phyloP scores from a whole-genome alignment of 1,140 invertebrate species.

The Hestina assimilis region DNA sequence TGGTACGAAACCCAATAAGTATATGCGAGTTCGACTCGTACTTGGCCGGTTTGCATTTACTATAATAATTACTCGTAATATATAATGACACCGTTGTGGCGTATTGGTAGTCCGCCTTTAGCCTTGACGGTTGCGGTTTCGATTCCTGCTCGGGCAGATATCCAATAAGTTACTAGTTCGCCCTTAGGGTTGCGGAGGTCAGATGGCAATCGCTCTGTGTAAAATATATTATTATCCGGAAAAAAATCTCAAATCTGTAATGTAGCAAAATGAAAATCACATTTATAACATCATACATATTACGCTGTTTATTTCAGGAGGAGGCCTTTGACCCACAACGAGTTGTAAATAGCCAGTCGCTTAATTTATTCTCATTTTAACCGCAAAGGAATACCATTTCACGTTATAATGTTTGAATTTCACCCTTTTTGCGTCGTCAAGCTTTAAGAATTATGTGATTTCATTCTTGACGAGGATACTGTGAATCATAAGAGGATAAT shows the following conservation, averaged over 20 bases:
- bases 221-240: too few relatives aligned
- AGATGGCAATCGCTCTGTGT: too few relatives aligned
- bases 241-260: background rate
- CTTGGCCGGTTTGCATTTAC: too few relatives aligned
- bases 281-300: background rate
- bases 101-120: too few relatives aligned
- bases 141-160: too few relatives aligned
- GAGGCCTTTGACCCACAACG: slow-evolving; percentile 13
- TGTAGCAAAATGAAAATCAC: background rate
- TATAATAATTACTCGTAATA: too few relatives aligned
- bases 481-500: slow-evolving; percentile 33
- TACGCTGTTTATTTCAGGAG: background rate
- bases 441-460: slow-evolving; percentile 21
- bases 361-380: slow-evolving; percentile 3
- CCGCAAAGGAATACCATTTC: slow-evolving; percentile 5
- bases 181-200: too few relatives aligned
- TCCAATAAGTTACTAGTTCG: too few relatives aligned
- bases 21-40: too few relatives aligned
- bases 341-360: slow-evolving; percentile 7
- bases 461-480: slow-evolving; percentile 11
- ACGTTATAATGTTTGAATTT: background rate
- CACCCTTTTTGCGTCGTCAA: slow-evolving; percentile 11
- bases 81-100: too few relatives aligned
- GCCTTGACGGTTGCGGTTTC: too few relatives aligned
- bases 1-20: too few relatives aligned